A percentile compares a stretch with the other conserved stretches of the same genome.
Conservation (phyloP, 1,140 invertebrate species). For the Monomorium pharaonis region DNA sequence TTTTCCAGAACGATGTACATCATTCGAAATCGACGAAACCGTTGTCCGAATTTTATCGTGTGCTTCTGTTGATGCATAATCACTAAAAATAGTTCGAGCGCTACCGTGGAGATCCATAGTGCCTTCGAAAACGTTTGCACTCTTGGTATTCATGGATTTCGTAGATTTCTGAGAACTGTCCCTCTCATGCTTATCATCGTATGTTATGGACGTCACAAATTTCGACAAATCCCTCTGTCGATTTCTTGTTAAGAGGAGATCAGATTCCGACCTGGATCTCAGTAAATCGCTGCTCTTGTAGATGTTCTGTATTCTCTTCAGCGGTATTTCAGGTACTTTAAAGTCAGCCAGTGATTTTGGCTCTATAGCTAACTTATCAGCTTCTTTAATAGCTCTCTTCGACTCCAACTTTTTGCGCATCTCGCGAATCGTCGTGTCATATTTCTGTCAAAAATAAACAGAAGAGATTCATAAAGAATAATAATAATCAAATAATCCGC, state of each 20-base stretch:
- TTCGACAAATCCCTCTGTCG: slow-evolving; percentile 53
- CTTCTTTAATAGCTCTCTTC: slow-evolving; percentile 78
- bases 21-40: slow-evolving; percentile 10
- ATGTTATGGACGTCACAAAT: neutral
- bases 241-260: slow-evolving; percentile 69
- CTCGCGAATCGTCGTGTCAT: slow-evolving; percentile 82
- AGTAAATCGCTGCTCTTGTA: slow-evolving; percentile 80
- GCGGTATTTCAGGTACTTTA: slow-evolving; percentile 83
- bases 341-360: slow-evolving; percentile 80
- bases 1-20: slow-evolving; percentile 18
- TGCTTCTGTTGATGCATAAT: slow-evolving; percentile 39
- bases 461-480: neutral
- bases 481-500: slow-evolving; percentile 33
- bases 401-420: slow-evolving; percentile 83
- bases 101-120: neutral
- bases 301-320: slow-evolving; percentile 82
- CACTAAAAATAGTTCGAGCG: slow-evolving; percentile 34
- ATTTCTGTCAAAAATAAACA: slow-evolving; percentile 76
- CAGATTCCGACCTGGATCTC: slow-evolving; percentile 81
- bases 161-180: slow-evolving; percentile 2
- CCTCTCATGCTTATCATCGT: slow-evolving; percentile 34
- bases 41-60: slow-evolving; percentile 44
- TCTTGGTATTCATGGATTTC: slow-evolving; percentile 13
- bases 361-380: slow-evolving; percentile 81
- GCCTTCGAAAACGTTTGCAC: neutral